These are phyloP conservation scores for Drosophila sechellia DNA, from an alignment of 1,140 invertebrate genomes.

Conservation along the genomic window DNA sequence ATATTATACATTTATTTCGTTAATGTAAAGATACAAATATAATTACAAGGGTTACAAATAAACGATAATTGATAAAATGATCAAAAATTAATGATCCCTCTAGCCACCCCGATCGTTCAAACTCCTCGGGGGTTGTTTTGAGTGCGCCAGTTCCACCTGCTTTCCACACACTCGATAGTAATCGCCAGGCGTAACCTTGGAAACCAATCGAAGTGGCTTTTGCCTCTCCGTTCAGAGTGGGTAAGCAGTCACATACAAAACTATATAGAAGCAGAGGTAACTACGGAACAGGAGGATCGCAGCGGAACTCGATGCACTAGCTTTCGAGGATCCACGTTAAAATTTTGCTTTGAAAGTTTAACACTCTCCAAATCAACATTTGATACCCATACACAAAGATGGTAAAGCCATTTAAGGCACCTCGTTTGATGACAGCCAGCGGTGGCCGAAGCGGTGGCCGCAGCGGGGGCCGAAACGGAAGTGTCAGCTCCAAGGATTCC, in stretches of 20 bases:
- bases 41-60: too few species aligned
- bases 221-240: constrained; percentile 5
- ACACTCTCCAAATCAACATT: constrained; percentile 1
- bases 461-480: constrained; percentile 31
- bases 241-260: constrained; percentile 9
- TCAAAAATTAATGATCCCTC: too few species aligned
- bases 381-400: constrained; percentile 14
- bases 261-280: constrained; percentile 4
- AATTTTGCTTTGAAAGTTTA: constrained; percentile 35
- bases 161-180: background rate
- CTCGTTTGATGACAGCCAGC: constrained; percentile 14
- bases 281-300: constrained; percentile 4
- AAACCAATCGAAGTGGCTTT: constrained; percentile 25
- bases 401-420: constrained; percentile 33
- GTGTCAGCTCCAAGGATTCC: constrained; percentile 24
- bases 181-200: constrained; percentile 11
- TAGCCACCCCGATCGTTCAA: background rate
- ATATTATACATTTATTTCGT: too few species aligned
- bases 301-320: constrained; percentile 12
- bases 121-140: constrained; percentile 2
- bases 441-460: constrained; percentile 19
- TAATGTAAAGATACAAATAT: too few species aligned
- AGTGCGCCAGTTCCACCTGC: constrained; percentile 2
- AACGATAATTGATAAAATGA: too few species aligned
- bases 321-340: constrained; percentile 5